Conservation (phyloP, 2,888 invertebrate species). For the Ecliptopera silaceata region DNA sequence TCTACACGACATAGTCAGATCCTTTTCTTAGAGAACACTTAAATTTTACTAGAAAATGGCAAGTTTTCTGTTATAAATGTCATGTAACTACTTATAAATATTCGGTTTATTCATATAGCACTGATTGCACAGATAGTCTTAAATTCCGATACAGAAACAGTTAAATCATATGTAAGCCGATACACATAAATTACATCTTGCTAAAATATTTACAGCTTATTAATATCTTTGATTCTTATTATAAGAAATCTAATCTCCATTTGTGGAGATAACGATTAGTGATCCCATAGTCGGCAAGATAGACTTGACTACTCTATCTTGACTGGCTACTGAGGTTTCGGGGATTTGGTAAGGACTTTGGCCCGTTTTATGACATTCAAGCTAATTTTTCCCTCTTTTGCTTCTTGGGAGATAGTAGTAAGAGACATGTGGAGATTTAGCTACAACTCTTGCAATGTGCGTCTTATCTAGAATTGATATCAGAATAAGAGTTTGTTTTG, state of each 20-base stretch:
- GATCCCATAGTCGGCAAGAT: slow-evolving; percentile 55
- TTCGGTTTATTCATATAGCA: neutral
- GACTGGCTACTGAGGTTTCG: slow-evolving; percentile 21
- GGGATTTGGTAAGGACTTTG: slow-evolving; percentile 29
- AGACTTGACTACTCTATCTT: slow-evolving; percentile 14
- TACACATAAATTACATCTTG: slow-evolving; percentile 36
- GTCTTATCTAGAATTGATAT: neutral
- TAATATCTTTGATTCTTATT: slow-evolving; percentile 42
- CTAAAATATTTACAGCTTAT: slow-evolving; percentile 46
- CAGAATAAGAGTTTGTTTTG: neutral
- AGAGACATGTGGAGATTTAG: neutral
- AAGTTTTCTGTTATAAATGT: slow-evolving; percentile 18
- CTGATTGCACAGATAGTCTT: too few relatives aligned
- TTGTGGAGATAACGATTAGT: slow-evolving; percentile 73
- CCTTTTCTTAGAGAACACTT: slow-evolving; percentile 8
- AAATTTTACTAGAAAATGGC: slow-evolving; percentile 23
- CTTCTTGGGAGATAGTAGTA: neutral
- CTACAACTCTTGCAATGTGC: too few relatives aligned
- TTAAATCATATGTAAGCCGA: slow-evolving; percentile 32
- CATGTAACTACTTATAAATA: slow-evolving; percentile 8
- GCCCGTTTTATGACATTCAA: slow-evolving; percentile 15
- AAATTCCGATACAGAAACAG: neutral
- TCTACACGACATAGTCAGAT: slow-evolving; percentile 46
- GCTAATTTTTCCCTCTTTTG: neutral
- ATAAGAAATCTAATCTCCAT: slow-evolving; percentile 67